A percentile compares a stretch with the other conserved stretches of the same genome.
Evolutionary conservation across 2,797 vertebrate genomes (phyloP).

Genomic region (Pempheris klunzingeri): DNA sequence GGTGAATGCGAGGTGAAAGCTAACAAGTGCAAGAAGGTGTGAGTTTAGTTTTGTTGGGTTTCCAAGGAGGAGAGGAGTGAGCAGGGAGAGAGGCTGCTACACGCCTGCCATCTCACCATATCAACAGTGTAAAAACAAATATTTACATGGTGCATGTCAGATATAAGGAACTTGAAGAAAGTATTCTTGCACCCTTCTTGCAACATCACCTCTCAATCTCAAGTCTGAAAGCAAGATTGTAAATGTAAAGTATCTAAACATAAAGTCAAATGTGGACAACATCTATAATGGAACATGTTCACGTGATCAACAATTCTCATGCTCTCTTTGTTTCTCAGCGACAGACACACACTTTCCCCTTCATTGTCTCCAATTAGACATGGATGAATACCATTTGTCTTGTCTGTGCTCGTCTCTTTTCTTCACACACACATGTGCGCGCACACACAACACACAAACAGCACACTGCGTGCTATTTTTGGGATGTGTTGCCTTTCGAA

Average conservation of each 20-base stretch:
- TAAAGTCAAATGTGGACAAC: constrained; percentile 6
- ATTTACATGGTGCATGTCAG: background rate
- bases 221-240: background rate
- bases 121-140: background rate
- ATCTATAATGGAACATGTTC: constrained; percentile 25
- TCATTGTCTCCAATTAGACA: constrained; percentile 71
- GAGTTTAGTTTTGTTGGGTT: constrained; percentile 26
- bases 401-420: constrained; percentile 43
- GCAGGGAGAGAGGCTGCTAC: background rate
- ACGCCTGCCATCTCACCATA: background rate
- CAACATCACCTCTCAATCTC: background rate
- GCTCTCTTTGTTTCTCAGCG: constrained; percentile 41
- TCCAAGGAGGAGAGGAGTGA: constrained; percentile 6
- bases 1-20: constrained; percentile 8
- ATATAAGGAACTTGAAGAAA: background rate
- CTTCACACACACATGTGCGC: constrained; percentile 7
- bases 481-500: constrained; percentile 35
- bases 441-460: constrained; percentile 20
- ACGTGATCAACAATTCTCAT: constrained; percentile 38
- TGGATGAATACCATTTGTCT: constrained; percentile 65
- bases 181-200: background rate
- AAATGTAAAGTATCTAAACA: constrained; percentile 3
- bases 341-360: constrained; percentile 52
- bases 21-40: constrained; percentile 24
- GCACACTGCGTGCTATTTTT: constrained; percentile 49